Evolutionary conservation across 2,888 invertebrate genomes (phyloP), one percentile per base, ranked within the genome.

Genomic region (Campoletis raptor): DNA sequence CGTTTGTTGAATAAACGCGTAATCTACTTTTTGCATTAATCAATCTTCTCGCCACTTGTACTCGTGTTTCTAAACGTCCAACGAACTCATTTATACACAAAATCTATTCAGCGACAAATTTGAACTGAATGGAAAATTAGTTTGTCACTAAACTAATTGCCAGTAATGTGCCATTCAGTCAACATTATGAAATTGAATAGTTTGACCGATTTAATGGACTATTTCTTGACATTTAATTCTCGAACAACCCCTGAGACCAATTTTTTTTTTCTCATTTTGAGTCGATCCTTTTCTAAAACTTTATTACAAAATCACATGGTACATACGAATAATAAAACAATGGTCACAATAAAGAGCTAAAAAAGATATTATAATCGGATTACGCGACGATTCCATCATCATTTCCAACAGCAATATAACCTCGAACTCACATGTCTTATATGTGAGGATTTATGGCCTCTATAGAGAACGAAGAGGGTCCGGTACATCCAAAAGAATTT

Each of bases 21-120:
- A 24, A 57, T 57, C 57, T 12, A 3, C 21, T 24, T 24, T 57
- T 24, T 24, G 85, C 89, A 91, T 91, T 92, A 92, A 92, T 91
- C 90, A 90, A 74, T 54, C 3, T 57, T 74, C 24, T 57, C 57
- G 73, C 40, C 21, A 88, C 89, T 88, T 21, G 52, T 36, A 15
- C n/a, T 24, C 77, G 15, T n/a, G 52, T 52, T 48, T 21, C 64
- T 48, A 57, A 57, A 12, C 21, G 12, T 57, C 12, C 57, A 57
- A 57, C 24, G 10, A 57, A 57, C 57, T 57, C 12, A 12, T 30
- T 57, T 5, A 12, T 24, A 12, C 57, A 0, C 12, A 12, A 30
- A 24, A 57, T 30, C 48, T 48, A 48, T 12, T 9, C 7, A 1
- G 48, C 48, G 18, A 18, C 48, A 52, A 52, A 52, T 52, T 7